phyloP scores from a whole-genome alignment of 2,797 vertebrate genomes.

The Sebastes taczanowskii region DNA sequence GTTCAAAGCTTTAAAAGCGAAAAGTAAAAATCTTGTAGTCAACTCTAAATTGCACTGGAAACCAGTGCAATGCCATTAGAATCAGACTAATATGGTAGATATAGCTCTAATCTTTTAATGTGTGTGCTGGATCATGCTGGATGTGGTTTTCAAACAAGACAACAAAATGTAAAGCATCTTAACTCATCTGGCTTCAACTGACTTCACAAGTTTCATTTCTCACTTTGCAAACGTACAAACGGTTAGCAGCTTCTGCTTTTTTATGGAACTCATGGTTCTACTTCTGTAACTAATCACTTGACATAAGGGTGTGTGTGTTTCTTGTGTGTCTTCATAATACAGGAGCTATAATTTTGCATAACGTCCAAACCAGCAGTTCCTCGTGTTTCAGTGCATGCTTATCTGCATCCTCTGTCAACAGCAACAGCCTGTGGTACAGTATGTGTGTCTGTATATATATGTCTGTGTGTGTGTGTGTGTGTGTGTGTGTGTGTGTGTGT shows the following conservation, averaged over 20 bases:
- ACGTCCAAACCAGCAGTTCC: conserved; percentile 43
- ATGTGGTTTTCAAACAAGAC: background rate
- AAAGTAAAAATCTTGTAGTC: no score
- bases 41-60: no score
- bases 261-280: conserved; percentile 38
- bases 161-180: background rate
- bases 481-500: background rate
- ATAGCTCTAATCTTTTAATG: background rate
- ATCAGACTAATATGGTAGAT: no score
- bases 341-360: conserved; percentile 43
- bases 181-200: background rate
- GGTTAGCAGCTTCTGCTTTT: conserved; percentile 70
- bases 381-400: conserved; percentile 39
- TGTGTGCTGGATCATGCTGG: background rate
- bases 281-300: conserved; percentile 71
- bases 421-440: conserved; percentile 13
- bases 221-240: conserved; percentile 33
- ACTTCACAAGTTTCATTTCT: conserved; percentile 73
- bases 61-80: no score
- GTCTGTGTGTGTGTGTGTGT: background rate
- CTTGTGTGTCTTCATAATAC: conserved; percentile 8
- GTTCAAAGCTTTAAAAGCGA: no score
- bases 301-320: conserved; percentile 26
- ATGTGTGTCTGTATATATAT: conserved; percentile 18
- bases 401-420: conserved; percentile 41